phyloP scores from a whole-genome alignment of 2,797 vertebrate genomes.

The Ctenochaetus hawaiiensis region DNA sequence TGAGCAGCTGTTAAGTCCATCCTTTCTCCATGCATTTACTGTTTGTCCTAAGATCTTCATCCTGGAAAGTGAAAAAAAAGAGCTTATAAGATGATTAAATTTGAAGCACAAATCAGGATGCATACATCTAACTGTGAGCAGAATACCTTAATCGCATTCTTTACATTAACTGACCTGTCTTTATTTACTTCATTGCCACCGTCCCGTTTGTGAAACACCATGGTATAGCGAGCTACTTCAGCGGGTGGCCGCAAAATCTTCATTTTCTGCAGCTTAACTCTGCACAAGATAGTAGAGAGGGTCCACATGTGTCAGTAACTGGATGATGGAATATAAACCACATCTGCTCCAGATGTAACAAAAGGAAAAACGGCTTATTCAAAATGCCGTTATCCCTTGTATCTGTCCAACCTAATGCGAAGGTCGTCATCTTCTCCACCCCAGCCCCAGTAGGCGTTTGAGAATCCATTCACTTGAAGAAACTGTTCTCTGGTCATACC shows the following conservation, averaged over 20 bases:
- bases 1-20: constrained; percentile 93
- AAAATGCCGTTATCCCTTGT: not conserved
- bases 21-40: constrained; percentile 87
- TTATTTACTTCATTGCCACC: constrained; percentile 91
- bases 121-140: not conserved
- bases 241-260: constrained; percentile 88
- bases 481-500: constrained; percentile 94
- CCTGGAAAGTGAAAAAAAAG: constrained; percentile 74
- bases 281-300: constrained; percentile 61
- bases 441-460: constrained; percentile 99
- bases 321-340: not conserved
- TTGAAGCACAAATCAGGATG: not conserved
- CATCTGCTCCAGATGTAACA: not conserved
- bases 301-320: not conserved
- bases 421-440: constrained; percentile 98
- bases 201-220: constrained; percentile 97
- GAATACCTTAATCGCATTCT: not conserved
- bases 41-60: constrained; percentile 91
- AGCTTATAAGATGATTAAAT: not conserved
- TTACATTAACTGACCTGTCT: constrained; percentile 86
- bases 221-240: constrained; percentile 92
- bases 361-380: not conserved
- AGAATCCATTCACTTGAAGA: constrained; percentile 93
- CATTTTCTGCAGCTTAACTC: constrained; percentile 93
- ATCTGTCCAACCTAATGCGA: constrained; percentile 88